Evolutionary conservation across 2,888 invertebrate species (phyloP), one percentile per base, ranked within the genome.

Genomic region (Bursaphelenchus okinawaensis): DNA sequence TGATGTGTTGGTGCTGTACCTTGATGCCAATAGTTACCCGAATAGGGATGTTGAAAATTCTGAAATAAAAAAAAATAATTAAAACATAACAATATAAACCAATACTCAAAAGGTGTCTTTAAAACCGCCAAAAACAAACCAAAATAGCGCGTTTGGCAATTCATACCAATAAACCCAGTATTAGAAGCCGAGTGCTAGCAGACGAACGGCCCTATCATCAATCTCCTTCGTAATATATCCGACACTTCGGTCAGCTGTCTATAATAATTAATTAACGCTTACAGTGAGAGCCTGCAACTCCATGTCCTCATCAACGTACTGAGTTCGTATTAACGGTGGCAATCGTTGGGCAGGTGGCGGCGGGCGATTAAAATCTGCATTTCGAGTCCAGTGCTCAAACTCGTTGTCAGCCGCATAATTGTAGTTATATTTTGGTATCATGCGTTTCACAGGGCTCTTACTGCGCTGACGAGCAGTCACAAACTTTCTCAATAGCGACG

Each of bases 401-500:
- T 61, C 55, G 22, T 65, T 24, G n/a, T 65, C 40, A n/a, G 40
- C 40, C 6, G 40, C 40, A n/a, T 40, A 40, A 40, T 40, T 40
- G 40, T 40, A 40, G n/a, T 40, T 40, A n/a, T 12, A 12, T n/a
- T 40, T 12, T 16, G 40, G 40, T n/a, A n/a, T 7, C 8, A 19
- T 12, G 24, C 57, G 55, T 28, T 71, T 71, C 28, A 62, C 59
- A 9, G 71, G 71, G 9, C 72, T 73, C 55, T 71, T 71, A 9
- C 72, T 73, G 8, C 71, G 59, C 52, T 69, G 70, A 23, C 70
- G 70, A n/a, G 70, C 29, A 24, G 57, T 40, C 31, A 70, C 66
- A 55, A 70, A 55, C 20, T 70, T 71, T 23, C 61, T 54, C 27
- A 70, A 52, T 28, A 70, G 66, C 26, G 59, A 70, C 29, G 70